These are phyloP conservation scores for Pseudopleuronectes americanus DNA, from an alignment of 2,797 vertebrate species.

Conservation along the genomic window DNA sequence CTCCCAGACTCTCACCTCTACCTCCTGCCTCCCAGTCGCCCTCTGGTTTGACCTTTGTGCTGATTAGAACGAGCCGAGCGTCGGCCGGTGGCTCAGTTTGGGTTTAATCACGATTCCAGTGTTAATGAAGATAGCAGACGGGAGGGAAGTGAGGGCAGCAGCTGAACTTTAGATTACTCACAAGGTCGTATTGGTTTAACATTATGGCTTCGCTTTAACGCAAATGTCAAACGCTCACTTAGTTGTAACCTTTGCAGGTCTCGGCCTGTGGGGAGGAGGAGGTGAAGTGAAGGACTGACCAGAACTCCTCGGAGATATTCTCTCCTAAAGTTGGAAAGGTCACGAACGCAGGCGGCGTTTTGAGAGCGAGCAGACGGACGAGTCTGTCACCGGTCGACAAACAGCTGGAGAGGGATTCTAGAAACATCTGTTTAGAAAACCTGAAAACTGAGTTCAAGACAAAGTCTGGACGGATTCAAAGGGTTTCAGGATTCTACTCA, in stretches of 20 bases:
- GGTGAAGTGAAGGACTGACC: constrained; percentile 46
- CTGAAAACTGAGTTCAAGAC: too few species aligned
- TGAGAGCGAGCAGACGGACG: constrained; percentile 24
- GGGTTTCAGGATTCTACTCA: too few species aligned
- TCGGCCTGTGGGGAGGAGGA: constrained; percentile 40
- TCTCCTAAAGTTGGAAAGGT: constrained; percentile 54
- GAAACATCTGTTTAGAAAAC: too few species aligned
- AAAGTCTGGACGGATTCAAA: too few species aligned
- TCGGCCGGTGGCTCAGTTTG: constrained; percentile 37
- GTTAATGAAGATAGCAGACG: constrained; percentile 55
- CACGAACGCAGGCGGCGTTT: constrained; percentile 39
- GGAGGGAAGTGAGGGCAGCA: constrained; percentile 27
- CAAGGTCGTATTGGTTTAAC: constrained; percentile 54
- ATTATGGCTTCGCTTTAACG: constrained; percentile 32
- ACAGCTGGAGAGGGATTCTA: background rate
- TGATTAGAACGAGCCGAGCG: constrained; percentile 43
- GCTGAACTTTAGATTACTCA: constrained; percentile 62
- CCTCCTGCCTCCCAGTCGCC: constrained; percentile 27
- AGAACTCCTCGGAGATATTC: constrained; percentile 13
- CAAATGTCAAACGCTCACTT: constrained; percentile 56
- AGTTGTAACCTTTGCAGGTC: constrained; percentile 49
- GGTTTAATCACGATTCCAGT: constrained; percentile 55
- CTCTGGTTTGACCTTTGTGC: constrained; percentile 47
- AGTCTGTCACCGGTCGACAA: background rate
- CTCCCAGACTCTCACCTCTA: constrained; percentile 13